phyloP scores from a whole-genome alignment of 2,888 invertebrate species.

The Polyommatus icarus region DNA sequence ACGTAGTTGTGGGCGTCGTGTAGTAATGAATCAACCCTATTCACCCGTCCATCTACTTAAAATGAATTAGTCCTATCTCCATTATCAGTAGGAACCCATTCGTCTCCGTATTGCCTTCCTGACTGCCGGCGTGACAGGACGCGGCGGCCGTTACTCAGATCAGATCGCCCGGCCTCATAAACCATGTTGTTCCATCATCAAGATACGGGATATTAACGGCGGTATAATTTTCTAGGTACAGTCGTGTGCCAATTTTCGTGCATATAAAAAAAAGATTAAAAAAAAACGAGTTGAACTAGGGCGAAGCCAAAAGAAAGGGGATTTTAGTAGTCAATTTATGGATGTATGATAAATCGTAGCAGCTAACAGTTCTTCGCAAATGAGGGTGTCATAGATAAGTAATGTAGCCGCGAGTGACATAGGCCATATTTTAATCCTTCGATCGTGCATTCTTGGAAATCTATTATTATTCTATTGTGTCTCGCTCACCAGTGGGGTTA shows the following conservation, averaged over 20 bases:
- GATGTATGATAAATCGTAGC: too few relatives aligned
- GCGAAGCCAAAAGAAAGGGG: neutral
- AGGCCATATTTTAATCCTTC: too few relatives aligned
- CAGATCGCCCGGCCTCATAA: constrained; percentile 58
- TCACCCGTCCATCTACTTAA: neutral
- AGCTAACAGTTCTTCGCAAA: too few relatives aligned
- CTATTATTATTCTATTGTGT: too few relatives aligned
- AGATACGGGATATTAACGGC: constrained; percentile 32
- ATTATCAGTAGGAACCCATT: constrained; percentile 24
- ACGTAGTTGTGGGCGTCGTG: neutral
- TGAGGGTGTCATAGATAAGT: too few relatives aligned
- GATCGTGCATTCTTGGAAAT: too few relatives aligned
- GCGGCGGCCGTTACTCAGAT: constrained; percentile 74
- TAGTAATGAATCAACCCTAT: neutral
- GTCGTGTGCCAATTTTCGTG: neutral
- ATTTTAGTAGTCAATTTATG: too few relatives aligned
- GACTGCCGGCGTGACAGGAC: constrained; percentile 69
- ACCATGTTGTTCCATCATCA: constrained; percentile 40
- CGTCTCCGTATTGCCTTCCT: constrained; percentile 37
- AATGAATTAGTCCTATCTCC: constrained; percentile 22
- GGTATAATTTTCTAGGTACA: constrained; percentile 19
- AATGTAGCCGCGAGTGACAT: too few relatives aligned
- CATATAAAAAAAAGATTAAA: neutral
- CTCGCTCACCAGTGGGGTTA: too few relatives aligned
- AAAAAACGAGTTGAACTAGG: neutral